Evolutionary conservation across 2,797 vertebrate species (phyloP), one percentile per base, ranked within the genome.

Genomic region (Balearica regulorum): DNA sequence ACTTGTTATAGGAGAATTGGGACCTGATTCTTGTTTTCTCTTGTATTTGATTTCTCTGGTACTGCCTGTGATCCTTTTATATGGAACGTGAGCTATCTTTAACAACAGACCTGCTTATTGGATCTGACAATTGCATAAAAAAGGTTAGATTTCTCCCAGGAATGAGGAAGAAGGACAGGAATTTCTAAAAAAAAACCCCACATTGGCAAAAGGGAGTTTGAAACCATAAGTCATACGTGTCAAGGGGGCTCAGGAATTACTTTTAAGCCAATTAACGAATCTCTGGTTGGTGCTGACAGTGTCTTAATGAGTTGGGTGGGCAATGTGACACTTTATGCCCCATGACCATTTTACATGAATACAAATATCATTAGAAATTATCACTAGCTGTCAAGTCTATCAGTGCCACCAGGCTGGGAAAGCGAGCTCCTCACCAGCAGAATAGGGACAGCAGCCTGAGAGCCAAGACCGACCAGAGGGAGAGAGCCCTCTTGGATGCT

Each of bases 1-100:
- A 48, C 68, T 87, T 69, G 37, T 94, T 73, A 51, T 3, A 62
- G 75, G 44, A 80, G 17, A 88, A 94, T 33, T 85, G 86, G 54
- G 81, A 64, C 24, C 43, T 66, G 75, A 87, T 80, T 89, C 69
- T 85, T 93, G 51, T 71, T 95, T 94, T 94, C 83, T 77, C 48
- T 77, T 49, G 57, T 19, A 31, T 82, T 93, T 84, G 18, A 73
- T 93, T 97, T 94, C 78, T 83, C 29, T 78, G 71, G 18, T 94
- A 44, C 61, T 1, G 3, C 55, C 64, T 21, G 1, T 58, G 80
- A 53, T 86, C 41, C 10, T 82, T 87, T 39, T 89, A 73, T 78
- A 78, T 5, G 20, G 68, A 94, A 87, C 0, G 0, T 66, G 85
- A 93, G 70, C 55, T 68, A 7, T 68, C 66, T 84, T 73, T 90